phyloP scores from a whole-genome alignment of 2,888 invertebrate species.

The Drosophila incognita region DNA sequence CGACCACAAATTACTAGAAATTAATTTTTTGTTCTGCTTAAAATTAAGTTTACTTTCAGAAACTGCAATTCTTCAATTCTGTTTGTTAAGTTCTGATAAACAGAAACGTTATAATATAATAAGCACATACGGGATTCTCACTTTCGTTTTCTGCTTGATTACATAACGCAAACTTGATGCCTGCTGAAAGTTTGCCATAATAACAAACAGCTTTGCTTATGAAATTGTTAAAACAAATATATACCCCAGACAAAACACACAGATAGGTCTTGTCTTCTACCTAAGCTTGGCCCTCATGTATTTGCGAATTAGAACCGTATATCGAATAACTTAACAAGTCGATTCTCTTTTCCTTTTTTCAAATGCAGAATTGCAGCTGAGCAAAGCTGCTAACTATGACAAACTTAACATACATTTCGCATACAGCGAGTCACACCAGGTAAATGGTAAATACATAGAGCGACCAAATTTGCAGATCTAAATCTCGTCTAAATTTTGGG shows the following conservation, averaged over 20 bases:
- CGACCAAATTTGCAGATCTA: constrained; percentile 15
- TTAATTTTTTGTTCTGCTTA: not conserved
- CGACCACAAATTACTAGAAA: not conserved
- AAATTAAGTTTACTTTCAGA: not conserved
- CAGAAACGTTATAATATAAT: constrained; percentile 40
- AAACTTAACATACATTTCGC: constrained; percentile 57
- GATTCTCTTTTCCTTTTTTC: constrained; percentile 27
- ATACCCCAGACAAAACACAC: constrained; percentile 14
- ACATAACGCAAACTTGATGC: constrained; percentile 30
- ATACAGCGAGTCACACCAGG: constrained; percentile 20
- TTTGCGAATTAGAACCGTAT: constrained; percentile 66
- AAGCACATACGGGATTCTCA: constrained; percentile 47
- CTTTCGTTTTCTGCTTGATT: constrained; percentile 66
- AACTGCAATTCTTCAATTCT: constrained; percentile 10
- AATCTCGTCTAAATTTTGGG: constrained; percentile 30
- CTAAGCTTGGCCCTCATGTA: constrained; percentile 14
- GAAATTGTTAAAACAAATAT: constrained; percentile 35
- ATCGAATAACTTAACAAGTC: constrained; percentile 55
- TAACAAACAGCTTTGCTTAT: not conserved
- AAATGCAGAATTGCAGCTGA: constrained; percentile 54
- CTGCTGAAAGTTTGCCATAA: not conserved
- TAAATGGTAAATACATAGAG: constrained; percentile 16
- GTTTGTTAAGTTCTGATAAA: constrained; percentile 10
- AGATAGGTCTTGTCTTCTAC: constrained; percentile 4
- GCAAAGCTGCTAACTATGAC: constrained; percentile 59